phyloP scores from a whole-genome alignment of 2,113 vertebrate species.

The Sinocyclocheilus anshuiensis region DNA sequence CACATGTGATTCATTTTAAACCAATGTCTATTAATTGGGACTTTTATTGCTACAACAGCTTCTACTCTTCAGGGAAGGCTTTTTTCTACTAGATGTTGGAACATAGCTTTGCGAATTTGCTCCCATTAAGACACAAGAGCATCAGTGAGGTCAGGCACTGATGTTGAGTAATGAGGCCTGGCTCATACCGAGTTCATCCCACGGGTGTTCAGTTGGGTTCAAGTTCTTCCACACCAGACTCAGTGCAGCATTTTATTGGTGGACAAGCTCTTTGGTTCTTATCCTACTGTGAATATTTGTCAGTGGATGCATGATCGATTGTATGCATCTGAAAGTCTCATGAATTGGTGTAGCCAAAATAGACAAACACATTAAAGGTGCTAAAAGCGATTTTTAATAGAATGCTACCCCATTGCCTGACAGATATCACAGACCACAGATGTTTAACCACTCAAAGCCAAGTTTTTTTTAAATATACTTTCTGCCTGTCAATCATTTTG shows the following conservation, averaged over 20 bases:
- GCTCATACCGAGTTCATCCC: conserved; percentile 17
- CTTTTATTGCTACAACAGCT: not conserved
- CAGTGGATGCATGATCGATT: not conserved
- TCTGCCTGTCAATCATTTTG: not conserved
- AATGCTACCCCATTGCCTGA: not conserved
- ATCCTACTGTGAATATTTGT: not conserved
- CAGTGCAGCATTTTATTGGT: conserved; percentile 5
- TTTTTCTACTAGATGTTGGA: conserved; percentile 13
- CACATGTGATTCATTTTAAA: conserved; percentile 4
- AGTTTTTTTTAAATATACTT: not conserved
- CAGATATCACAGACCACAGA: not conserved
- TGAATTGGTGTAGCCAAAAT: not conserved
- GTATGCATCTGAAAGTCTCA: not conserved
- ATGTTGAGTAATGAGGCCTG: conserved; percentile 18
- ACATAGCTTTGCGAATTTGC: conserved; percentile 14
- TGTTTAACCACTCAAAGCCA: not conserved
- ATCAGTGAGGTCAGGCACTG: conserved; percentile 10
- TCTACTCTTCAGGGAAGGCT: not conserved
- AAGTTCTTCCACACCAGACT: conserved; percentile 1
- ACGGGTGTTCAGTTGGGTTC: not conserved
- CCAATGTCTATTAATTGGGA: not conserved
- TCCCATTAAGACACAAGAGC: conserved; percentile 6
- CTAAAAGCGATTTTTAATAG: not conserved
- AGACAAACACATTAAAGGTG: not conserved
- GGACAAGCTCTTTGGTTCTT: not conserved